A percentile compares a stretch with the other conserved stretches of the same genome.
Evolutionary conservation across 1,140 invertebrate genomes (phyloP).

Genomic region (Ceratosolen fusciceps): DNA sequence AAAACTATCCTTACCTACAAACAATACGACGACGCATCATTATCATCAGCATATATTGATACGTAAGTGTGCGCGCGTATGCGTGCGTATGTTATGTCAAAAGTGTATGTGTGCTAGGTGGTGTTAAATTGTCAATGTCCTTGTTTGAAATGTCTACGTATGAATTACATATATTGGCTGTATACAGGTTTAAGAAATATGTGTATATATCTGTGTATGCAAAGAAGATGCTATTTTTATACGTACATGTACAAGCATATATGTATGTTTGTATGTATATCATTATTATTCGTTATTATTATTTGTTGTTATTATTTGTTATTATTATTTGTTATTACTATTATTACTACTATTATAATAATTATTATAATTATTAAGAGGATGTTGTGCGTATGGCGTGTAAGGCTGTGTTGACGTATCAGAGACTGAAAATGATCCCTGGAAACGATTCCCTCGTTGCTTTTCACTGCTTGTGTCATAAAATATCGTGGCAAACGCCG

Average conservation of each 20-base stretch:
- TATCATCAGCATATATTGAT: constrained; percentile 48
- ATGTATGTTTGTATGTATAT: too few relatives aligned
- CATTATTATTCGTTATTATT: too few relatives aligned
- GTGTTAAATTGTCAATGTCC: constrained; percentile 67
- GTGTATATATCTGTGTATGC: constrained; percentile 47
- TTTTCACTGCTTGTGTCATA: constrained; percentile 25
- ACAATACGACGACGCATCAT: constrained; percentile 58
- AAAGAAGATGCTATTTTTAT: background rate
- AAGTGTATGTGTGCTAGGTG: constrained; percentile 67
- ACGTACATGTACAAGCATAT: background rate
- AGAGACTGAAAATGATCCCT: constrained; percentile 9
- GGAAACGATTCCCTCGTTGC: constrained; percentile 9
- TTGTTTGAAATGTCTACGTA: constrained; percentile 57
- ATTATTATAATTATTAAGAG: constrained; percentile 24
- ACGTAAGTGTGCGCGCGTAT: background rate
- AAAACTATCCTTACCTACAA: constrained; percentile 45
- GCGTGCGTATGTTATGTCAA: constrained; percentile 3
- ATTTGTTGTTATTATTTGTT: too few relatives aligned
- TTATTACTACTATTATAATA: too few relatives aligned
- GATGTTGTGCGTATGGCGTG: constrained; percentile 18
- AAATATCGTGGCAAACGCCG: constrained; percentile 15
- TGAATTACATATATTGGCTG: constrained; percentile 55
- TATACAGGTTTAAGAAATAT: constrained; percentile 63
- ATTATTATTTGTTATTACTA: too few relatives aligned
- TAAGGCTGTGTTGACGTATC: constrained; percentile 1